phyloP scores from a whole-genome alignment of 35 echinoderm and acorn worm species.

The Patiria miniata region DNA sequence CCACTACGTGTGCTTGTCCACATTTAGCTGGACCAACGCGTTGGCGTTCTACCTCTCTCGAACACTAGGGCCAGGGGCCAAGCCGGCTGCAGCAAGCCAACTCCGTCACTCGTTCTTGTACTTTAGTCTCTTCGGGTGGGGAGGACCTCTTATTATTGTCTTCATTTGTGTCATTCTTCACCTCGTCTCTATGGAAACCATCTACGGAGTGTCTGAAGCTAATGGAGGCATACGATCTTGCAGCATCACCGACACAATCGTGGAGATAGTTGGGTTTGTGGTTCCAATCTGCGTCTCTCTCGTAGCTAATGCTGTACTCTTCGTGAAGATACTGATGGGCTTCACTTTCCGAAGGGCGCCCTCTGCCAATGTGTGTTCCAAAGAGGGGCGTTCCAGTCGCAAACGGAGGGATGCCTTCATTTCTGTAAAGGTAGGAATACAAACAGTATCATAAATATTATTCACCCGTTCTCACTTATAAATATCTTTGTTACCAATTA shows the following conservation, averaged over 20 bases:
- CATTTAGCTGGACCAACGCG: slow-evolving; percentile 68
- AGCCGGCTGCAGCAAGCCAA: slow-evolving; percentile 13
- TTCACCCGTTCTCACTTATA: too few relatives aligned
- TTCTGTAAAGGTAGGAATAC: slow-evolving; percentile 50
- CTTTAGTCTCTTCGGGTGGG: slow-evolving; percentile 62
- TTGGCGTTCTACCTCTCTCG: slow-evolving; percentile 59
- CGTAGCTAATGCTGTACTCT: slow-evolving; percentile 46
- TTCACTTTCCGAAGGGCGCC: slow-evolving; percentile 44
- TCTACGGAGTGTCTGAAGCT: not conserved
- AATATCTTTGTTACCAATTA: too few relatives aligned
- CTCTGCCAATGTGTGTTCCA: slow-evolving; percentile 10
- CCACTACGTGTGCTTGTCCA: slow-evolving; percentile 50
- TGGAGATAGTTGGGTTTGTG: slow-evolving; percentile 39
- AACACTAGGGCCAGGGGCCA: slow-evolving; percentile 41
- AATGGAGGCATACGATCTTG: slow-evolving; percentile 38
- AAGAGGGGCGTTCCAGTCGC: slow-evolving; percentile 9
- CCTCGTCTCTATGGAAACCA: slow-evolving; percentile 12
- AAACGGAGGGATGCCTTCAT: slow-evolving; percentile 38
- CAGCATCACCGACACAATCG: slow-evolving; percentile 39
- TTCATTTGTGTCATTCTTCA: slow-evolving; percentile 42
- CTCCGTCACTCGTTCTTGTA: slow-evolving; percentile 38
- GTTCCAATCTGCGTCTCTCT: slow-evolving; percentile 44
- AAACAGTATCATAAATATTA: too few relatives aligned
- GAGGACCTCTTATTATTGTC: slow-evolving; percentile 50
- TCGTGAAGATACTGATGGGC: slow-evolving; percentile 37